Base-by-base conservation (phyloP, 2,797 vertebrate species). In the Clamator glandarius region DNA sequence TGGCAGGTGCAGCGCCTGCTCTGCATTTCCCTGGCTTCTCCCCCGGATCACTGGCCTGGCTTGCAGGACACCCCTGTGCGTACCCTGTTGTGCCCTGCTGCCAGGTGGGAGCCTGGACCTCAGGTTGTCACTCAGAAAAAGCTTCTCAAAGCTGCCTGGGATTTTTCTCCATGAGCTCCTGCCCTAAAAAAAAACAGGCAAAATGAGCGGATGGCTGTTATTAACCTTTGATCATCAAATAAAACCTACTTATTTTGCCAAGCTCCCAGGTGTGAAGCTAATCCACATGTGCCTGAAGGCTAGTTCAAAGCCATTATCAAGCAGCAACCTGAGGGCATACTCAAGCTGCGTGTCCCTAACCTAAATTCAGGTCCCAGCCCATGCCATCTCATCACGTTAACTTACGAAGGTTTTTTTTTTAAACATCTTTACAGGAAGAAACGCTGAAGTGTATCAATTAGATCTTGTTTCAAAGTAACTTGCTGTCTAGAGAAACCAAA, bases 41-140 rank as follows among this genome's bases (percentile, higher is more conserved):
- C 15, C 50, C 26, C 2, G 36, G 16, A 8, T 10, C 31, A 19
- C 21, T 5, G 20, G 23, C 4, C 18, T 12, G 61, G 36, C 28
- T 41, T 6, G 6, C 1, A 2, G 33, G 9, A 10, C 4, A 23
- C 17, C 8, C 15, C 25, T 4, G 0, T 15, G 0, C 4, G 15
- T 39, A 4, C 6, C 25, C 19, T 2, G 24, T 3, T 16, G 16
- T 36, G 41, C 50, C 19, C 20, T 4, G 18, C 28, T 28, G 54
- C 48, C 25, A 4, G n/a, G 11, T 8, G 50, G 51, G 19, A 35
- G 76, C 62, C 42, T 6, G 59, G 12, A 50, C 77, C 54, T n/a
- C 44, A 1, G 51, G 0, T 0, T 24, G 52, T 44, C 41, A 1
- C 33, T 36, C 11, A 36, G 33, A 15, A 41, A 54, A 54, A 20